Percentiles rank a stretch among this genome's conserved stretches.
Conservation (phyloP, 1,140 invertebrate genomes). For the Solen grandis region DNA sequence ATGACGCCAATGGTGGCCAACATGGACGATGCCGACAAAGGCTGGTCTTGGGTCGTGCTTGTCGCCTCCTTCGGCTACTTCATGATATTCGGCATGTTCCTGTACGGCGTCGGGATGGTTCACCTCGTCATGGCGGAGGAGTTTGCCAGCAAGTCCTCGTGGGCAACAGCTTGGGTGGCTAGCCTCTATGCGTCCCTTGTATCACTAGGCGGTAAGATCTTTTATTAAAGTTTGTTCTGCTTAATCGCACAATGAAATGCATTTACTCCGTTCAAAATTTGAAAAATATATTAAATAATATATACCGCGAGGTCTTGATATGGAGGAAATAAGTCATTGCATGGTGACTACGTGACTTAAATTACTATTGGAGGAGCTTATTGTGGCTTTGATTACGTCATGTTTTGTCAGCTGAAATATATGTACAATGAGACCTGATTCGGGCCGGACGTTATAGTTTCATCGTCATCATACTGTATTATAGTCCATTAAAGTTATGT, state of each 20-base stretch:
- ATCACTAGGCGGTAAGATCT: conserved; percentile 36
- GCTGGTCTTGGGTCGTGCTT: conserved; percentile 56
- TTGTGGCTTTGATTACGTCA: too few species aligned
- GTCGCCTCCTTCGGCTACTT: conserved; percentile 49
- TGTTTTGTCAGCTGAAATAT: too few species aligned
- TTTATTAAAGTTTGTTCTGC: neutral
- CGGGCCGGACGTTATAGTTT: too few species aligned
- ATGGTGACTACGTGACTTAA: too few species aligned
- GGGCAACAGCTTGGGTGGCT: conserved; percentile 48
- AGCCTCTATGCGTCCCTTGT: conserved; percentile 33
- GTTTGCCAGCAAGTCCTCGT: conserved; percentile 13
- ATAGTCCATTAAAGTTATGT: too few species aligned
- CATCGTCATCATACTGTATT: too few species aligned
- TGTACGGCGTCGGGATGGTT: conserved; percentile 53
- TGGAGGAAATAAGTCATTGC: too few species aligned
- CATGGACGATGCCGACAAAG: conserved; percentile 51
- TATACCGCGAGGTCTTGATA: too few species aligned
- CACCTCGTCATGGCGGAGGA: conserved; percentile 39
- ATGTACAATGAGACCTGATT: too few species aligned
- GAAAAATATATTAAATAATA: too few species aligned
- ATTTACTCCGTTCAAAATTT: too few species aligned
- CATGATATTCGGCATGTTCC: conserved; percentile 44
- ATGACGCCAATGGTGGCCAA: conserved; percentile 47
- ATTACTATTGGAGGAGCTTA: too few species aligned
- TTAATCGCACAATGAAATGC: neutral